Percentiles rank a stretch among this genome's conserved stretches.
Evolutionary conservation across 1,140 invertebrate species (phyloP).

Genomic region (Ceratina japonica): DNA sequence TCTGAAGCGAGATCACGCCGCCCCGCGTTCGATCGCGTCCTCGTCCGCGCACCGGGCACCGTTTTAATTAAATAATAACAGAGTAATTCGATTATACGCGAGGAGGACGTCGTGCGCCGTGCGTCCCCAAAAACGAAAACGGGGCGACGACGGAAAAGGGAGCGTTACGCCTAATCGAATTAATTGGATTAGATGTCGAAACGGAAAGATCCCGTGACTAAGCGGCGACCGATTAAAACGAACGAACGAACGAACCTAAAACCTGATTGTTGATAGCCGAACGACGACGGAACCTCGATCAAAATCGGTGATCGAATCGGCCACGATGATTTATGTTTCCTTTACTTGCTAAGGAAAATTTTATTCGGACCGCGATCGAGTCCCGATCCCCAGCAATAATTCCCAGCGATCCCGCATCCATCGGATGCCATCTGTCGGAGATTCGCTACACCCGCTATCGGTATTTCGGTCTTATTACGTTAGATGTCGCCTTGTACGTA

Average conservation of each 20-base stretch:
- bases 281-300: too few species aligned
- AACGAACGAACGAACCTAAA: neutral
- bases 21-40: neutral
- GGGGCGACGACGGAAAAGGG: constrained; percentile 21
- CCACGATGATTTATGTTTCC: too few species aligned
- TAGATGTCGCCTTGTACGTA: too few species aligned
- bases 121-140: constrained; percentile 37
- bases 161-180: constrained; percentile 28
- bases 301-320: too few species aligned
- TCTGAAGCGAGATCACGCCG: neutral
- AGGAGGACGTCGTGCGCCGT: neutral
- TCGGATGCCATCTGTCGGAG: too few species aligned
- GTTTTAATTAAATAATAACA: constrained; percentile 35
- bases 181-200: constrained; percentile 22
- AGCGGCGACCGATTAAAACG: neutral
- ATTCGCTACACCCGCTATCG: too few species aligned
- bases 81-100: constrained; percentile 33
- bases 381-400: too few species aligned
- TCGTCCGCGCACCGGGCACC: neutral
- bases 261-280: too few species aligned
- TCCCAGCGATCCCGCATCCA: too few species aligned
- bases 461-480: too few species aligned
- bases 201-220: neutral
- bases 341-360: too few species aligned
- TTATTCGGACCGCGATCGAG: too few species aligned